Conservation (phyloP, 2,797 vertebrate genomes). For the Antrozous pallidus region DNA sequence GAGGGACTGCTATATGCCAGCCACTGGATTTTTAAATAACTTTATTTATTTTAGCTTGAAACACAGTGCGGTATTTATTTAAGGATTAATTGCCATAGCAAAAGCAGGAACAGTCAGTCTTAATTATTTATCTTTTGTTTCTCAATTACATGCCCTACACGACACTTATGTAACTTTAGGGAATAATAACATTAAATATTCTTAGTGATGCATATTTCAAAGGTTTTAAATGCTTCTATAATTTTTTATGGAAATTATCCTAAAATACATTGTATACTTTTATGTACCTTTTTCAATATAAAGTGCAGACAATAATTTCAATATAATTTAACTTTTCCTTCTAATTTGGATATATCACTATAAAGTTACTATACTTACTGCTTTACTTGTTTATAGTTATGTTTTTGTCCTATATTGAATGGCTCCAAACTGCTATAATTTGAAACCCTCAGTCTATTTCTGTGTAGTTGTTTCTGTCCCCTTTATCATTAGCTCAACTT, state of each 20-base stretch:
- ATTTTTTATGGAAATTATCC: not conserved
- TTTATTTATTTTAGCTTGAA: constrained; percentile 33
- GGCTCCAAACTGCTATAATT: not conserved
- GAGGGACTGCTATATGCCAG: not conserved
- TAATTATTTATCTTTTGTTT: constrained; percentile 8
- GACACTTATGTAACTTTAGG: not conserved
- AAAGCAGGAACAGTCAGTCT: not conserved
- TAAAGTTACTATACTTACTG: not conserved
- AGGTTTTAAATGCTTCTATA: not conserved
- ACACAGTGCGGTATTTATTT: not conserved
- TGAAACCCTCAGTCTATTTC: not conserved
- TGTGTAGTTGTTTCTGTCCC: not conserved
- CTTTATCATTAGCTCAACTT: not conserved
- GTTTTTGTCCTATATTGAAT: not conserved
- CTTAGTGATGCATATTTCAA: not conserved
- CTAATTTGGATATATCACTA: not conserved
- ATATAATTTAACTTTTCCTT: not conserved
- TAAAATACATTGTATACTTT: not conserved
- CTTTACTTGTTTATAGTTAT: not conserved
- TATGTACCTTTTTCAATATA: not conserved
- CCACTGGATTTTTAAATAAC: constrained; percentile 1
- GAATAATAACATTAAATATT: not conserved
- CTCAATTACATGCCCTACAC: not conserved
- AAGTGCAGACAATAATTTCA: constrained; percentile 13
- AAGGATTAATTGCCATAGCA: not conserved